Conservation (phyloP, 1,140 invertebrate genomes). For the Drosophila carrolli region DNA sequence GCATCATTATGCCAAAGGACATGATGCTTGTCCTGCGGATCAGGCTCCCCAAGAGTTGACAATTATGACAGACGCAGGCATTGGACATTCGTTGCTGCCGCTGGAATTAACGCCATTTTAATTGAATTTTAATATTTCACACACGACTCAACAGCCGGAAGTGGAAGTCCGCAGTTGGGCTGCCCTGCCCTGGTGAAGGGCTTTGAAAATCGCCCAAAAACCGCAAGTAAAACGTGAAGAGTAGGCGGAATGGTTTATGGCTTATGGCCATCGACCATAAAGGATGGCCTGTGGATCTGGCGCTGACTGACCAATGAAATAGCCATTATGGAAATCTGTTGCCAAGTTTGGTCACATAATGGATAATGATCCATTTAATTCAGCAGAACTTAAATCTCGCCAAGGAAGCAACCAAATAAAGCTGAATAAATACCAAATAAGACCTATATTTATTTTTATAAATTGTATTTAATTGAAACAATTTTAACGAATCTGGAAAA, state of each 20-base stretch:
- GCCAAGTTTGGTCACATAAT: constrained; percentile 62
- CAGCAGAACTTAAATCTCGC: constrained; percentile 16
- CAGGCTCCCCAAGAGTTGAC: constrained; percentile 66
- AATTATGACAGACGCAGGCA: constrained; percentile 74
- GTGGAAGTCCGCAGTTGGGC: constrained; percentile 43
- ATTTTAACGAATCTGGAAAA: too few relatives aligned
- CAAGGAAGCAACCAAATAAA: not conserved
- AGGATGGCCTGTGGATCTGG: constrained; percentile 8
- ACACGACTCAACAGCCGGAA: constrained; percentile 73
- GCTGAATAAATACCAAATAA: too few relatives aligned
- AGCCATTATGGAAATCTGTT: constrained; percentile 79
- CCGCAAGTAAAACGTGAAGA: constrained; percentile 74
- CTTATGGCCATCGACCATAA: constrained; percentile 24
- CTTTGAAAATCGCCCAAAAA: constrained; percentile 57
- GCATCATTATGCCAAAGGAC: constrained; percentile 76
- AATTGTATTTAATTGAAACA: not conserved
- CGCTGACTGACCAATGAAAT: constrained; percentile 61
- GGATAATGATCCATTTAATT: constrained; percentile 57
- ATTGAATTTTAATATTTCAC: constrained; percentile 85
- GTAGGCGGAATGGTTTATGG: constrained; percentile 36
- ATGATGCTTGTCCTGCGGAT: constrained; percentile 54
- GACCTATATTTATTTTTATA: not conserved
- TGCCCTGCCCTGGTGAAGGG: constrained; percentile 18
- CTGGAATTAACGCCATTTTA: constrained; percentile 84
- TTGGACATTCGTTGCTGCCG: constrained; percentile 54